A percentile compares a stretch with the other conserved stretches of the same genome.
Conservation (phyloP, 2,888 invertebrate species). For the Dryobotodes eremita region DNA sequence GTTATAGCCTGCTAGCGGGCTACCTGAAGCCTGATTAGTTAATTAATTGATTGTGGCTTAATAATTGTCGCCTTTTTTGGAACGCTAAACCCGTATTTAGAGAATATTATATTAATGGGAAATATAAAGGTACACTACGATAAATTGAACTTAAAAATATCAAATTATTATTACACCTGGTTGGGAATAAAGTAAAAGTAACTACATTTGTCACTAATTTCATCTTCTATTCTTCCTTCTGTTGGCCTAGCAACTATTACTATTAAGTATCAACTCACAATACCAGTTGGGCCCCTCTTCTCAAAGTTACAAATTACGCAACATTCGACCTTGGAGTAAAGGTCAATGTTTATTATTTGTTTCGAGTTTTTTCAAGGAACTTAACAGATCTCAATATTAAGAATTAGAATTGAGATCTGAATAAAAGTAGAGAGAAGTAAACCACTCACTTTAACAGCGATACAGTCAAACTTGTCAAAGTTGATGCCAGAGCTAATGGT, state of each 20-base stretch:
- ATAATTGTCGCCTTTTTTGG: too few relatives aligned
- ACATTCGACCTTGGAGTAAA: slow-evolving; percentile 24
- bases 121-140: neutral
- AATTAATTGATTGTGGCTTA: neutral
- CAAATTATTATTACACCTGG: neutral
- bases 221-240: neutral
- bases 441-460: slow-evolving; percentile 95
- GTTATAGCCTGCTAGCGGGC: too few relatives aligned
- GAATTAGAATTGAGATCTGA: neutral
- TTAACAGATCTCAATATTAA: neutral
- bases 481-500: slow-evolving; percentile 96
- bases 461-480: slow-evolving; percentile 97
- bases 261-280: neutral
- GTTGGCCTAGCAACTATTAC: neutral
- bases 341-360: slow-evolving; percentile 7
- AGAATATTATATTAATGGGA: neutral
- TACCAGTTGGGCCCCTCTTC: slow-evolving; percentile 16
- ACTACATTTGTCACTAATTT: neutral
- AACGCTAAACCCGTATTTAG: neutral
- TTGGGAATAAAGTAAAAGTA: neutral
- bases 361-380: neutral
- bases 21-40: neutral
- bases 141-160: neutral
- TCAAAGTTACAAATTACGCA: slow-evolving; percentile 24
- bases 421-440: neutral